Evolutionary conservation across 2,113 vertebrate species (phyloP).

Genomic region (Andinoacara biseriatus): DNA sequence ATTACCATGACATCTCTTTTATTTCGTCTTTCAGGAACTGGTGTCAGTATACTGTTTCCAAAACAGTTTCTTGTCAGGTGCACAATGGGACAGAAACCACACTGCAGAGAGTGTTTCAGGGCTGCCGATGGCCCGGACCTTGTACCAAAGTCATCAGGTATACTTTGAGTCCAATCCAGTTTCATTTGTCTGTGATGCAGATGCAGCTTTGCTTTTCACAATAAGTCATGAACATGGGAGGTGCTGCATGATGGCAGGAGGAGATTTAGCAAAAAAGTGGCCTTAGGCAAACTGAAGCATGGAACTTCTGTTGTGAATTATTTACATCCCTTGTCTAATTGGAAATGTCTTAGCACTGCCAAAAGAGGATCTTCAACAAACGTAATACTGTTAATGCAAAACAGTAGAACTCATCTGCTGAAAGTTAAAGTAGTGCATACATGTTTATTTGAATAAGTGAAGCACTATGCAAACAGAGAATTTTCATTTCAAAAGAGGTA

Average conservation of each 20-base stretch:
- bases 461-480: not conserved
- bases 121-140: slow-evolving; percentile 94
- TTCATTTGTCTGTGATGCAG: not conserved
- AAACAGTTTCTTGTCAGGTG: slow-evolving; percentile 91
- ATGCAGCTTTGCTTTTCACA: not conserved
- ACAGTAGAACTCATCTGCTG: not conserved
- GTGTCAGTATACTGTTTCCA: slow-evolving; percentile 92
- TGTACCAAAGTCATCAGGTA: slow-evolving; percentile 95
- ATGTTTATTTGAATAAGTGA: not conserved
- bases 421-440: not conserved
- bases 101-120: slow-evolving; percentile 93
- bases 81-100: slow-evolving; percentile 92
- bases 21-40: slow-evolving; percentile 84
- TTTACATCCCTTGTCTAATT: not conserved
- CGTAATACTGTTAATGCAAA: not conserved
- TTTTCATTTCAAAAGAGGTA: not conserved
- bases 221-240: not conserved
- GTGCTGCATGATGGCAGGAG: not conserved
- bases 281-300: not conserved
- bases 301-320: not conserved
- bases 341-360: not conserved
- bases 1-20: not conserved
- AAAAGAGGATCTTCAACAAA: not conserved
- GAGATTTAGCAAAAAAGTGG: not conserved
- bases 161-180: not conserved